These are phyloP conservation scores for Drosophila dunni DNA, from an alignment of 1,140 invertebrate species.

Conservation along the genomic window DNA sequence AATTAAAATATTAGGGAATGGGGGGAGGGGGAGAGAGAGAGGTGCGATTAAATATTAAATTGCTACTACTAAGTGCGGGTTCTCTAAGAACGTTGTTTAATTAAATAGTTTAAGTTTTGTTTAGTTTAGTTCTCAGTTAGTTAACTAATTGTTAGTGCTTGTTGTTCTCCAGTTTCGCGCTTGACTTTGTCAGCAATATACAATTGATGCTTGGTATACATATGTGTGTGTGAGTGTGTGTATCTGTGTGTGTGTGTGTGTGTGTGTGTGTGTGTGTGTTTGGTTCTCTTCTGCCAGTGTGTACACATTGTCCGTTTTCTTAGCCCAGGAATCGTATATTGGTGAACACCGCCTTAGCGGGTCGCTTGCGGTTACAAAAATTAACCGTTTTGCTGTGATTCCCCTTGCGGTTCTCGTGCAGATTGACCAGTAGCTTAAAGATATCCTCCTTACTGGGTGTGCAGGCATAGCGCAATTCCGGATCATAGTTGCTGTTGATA, in stretches of 20 bases:
- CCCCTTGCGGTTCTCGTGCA: slow-evolving; percentile 87
- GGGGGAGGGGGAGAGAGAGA: background rate
- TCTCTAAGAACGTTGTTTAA: slow-evolving; percentile 24
- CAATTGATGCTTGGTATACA: slow-evolving; percentile 81
- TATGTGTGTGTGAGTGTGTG: slow-evolving; percentile 51
- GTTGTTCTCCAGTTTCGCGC: slow-evolving; percentile 65
- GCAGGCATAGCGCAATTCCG: slow-evolving; percentile 86
- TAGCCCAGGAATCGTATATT: slow-evolving; percentile 88
- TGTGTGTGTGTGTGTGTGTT: slow-evolving; percentile 32
- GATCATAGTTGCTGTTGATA: slow-evolving; percentile 85
- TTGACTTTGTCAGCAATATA: slow-evolving; percentile 77
- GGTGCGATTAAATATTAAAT: slow-evolving; percentile 14
- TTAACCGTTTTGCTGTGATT: slow-evolving; percentile 86
- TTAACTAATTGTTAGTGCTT: slow-evolving; percentile 74
- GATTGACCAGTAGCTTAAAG: slow-evolving; percentile 86
- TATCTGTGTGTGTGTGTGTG: background rate
- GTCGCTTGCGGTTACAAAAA: slow-evolving; percentile 87
- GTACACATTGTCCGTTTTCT: slow-evolving; percentile 1
- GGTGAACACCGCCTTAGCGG: slow-evolving; percentile 86
- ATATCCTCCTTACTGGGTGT: slow-evolving; percentile 87
- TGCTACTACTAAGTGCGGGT: slow-evolving; percentile 21
- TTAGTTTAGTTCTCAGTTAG: slow-evolving; percentile 40
- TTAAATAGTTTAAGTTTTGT: slow-evolving; percentile 46
- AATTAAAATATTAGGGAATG: slow-evolving; percentile 1
- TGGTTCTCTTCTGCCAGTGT: background rate